These are phyloP conservation scores for Phragmatobia fuliginosa DNA, from an alignment of 2,888 invertebrate species.

Conservation along the genomic window DNA sequence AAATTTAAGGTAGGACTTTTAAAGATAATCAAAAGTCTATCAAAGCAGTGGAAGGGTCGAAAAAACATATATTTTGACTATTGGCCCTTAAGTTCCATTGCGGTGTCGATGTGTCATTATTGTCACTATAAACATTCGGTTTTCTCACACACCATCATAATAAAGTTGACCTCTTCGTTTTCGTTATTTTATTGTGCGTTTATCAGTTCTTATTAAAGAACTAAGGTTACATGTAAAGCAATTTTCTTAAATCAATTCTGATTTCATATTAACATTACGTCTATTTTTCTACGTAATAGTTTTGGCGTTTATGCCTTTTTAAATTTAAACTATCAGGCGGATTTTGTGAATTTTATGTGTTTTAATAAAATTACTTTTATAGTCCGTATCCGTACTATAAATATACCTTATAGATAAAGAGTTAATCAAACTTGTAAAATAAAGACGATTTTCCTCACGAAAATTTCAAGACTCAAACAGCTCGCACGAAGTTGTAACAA, in stretches of 20 bases:
- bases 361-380: not conserved
- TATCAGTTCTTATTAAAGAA: too few species aligned
- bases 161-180: too few species aligned
- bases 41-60: too few species aligned
- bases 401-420: not conserved
- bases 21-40: too few species aligned
- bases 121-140: too few species aligned
- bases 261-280: not conserved
- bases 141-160: too few species aligned
- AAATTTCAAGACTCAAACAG: not conserved
- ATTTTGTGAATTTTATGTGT: not conserved
- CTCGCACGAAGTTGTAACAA: slow-evolving; percentile 3
- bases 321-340: not conserved
- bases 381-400: not conserved
- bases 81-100: too few species aligned
- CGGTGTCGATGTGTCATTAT: too few species aligned
- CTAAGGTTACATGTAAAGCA: too few species aligned
- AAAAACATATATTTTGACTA: too few species aligned
- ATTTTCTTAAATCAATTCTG: not conserved
- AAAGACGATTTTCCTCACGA: not conserved
- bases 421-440: not conserved
- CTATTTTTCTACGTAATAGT: not conserved
- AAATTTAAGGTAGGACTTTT: too few species aligned
- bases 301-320: not conserved
- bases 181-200: too few species aligned